Conservation (phyloP, 2,797 vertebrate genomes). For the Tokudaia tokunoshimensis region DNA sequence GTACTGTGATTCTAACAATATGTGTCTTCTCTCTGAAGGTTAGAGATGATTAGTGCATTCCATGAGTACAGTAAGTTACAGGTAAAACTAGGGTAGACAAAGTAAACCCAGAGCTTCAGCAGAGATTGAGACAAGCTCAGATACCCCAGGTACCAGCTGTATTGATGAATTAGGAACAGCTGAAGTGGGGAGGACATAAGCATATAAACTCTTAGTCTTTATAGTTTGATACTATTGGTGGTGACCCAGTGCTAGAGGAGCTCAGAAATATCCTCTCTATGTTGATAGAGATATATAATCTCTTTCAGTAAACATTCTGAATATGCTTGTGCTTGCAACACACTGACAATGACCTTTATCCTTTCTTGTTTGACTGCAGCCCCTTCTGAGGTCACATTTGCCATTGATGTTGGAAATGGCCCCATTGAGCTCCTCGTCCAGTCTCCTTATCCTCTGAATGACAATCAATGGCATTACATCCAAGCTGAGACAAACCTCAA, state of each 20-base stretch:
- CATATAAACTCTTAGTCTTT: background rate
- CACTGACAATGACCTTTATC: background rate
- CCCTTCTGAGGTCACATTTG: constrained; percentile 92
- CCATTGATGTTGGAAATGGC: constrained; percentile 94
- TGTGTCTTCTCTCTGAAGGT: rapidly evolving
- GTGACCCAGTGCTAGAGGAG: background rate
- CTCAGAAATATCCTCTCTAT: background rate
- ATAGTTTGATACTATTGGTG: background rate
- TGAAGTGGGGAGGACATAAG: background rate
- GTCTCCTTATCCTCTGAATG: constrained; percentile 90
- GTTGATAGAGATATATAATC: background rate
- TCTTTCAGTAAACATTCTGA: background rate
- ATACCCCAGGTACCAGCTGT: background rate
- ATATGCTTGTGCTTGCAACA: background rate
- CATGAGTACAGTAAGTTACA: background rate
- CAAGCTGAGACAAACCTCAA: constrained; percentile 94
- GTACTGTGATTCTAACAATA: background rate
- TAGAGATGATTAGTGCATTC: background rate
- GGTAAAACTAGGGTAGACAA: background rate
- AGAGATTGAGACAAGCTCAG: too few species aligned
- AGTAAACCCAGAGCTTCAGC: background rate
- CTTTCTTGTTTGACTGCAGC: constrained; percentile 87
- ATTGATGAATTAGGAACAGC: background rate
- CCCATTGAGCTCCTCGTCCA: constrained; percentile 90
- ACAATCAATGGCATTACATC: constrained; percentile 95